These are phyloP conservation scores for Hemiprocne comata DNA, from an alignment of 2,113 vertebrate genomes.

Conservation along the genomic window DNA sequence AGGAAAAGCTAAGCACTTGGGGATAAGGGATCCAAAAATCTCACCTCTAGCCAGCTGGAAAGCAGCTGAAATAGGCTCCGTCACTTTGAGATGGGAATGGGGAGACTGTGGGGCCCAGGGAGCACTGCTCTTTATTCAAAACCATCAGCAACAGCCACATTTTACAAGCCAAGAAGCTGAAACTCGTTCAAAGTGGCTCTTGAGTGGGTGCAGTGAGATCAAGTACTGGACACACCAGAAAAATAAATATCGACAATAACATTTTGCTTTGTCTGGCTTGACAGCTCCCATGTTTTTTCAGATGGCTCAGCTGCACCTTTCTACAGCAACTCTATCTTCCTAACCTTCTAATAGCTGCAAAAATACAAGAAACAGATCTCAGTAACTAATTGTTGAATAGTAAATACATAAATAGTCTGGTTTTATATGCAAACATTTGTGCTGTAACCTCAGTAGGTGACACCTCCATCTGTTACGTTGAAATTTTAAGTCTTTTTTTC, in stretches of 20 bases:
- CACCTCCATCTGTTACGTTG: background rate
- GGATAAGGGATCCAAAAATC: background rate
- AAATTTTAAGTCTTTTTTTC: background rate
- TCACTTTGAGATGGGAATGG: fast-evolving
- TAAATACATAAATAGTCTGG: background rate
- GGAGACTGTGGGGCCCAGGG: fast-evolving
- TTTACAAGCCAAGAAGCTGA: background rate
- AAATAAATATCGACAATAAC: background rate
- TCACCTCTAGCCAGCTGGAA: background rate
- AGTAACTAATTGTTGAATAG: background rate
- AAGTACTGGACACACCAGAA: background rate
- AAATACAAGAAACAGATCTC: background rate
- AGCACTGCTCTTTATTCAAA: background rate
- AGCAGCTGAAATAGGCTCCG: background rate
- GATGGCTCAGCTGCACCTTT: background rate
- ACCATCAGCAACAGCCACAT: background rate
- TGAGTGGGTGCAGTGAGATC: background rate
- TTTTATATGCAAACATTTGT: background rate
- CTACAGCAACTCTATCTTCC: background rate
- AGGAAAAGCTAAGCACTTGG: background rate
- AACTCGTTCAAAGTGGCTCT: background rate
- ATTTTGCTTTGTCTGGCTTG: background rate
- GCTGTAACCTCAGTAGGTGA: background rate
- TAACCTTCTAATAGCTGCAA: background rate
- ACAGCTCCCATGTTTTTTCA: background rate